Evolutionary conservation across 2,113 vertebrate genomes (phyloP), one percentile per base, ranked within the genome.

Genomic region (Podarcis cretensis): DNA sequence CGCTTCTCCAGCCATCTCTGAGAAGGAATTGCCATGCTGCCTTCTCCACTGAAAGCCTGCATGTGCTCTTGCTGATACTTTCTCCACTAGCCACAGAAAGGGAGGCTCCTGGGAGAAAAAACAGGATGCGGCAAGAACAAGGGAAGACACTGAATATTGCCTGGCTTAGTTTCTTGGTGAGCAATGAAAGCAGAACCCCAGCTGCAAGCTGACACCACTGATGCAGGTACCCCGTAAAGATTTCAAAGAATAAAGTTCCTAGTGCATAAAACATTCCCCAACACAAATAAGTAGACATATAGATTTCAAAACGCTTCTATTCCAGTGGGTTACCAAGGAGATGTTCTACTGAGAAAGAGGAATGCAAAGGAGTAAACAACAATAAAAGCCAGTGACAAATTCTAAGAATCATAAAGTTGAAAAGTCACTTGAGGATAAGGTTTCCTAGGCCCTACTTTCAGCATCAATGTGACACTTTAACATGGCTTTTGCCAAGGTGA

Each of bases 241-340:
- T 37, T 92, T 94, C 86, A 84, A 81, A 86, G 8, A 85, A 66
- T 77, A 91, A 90, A 89, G 16, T 43, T 89, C 40, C 37, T 32
- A 32, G 87, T 37, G 80, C 57, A 10, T 69, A 83, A 82, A 66
- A 87, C 84, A 89, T 78, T n/a, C 71, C 90, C 73, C 85, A 86
- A 43, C 48, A 85, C 86, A 90, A 43, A 48, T 69, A 21, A 71
- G 79, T 86, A 65, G 32, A 54, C 0, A 0, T 8, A 43, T 16
- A 88, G 1, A 40, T 87, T 85, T 87, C 65, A 81, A 92, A 54
- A 85, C 80, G 83, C 40, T 85, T 90, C 81, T 76, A 88, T 48
- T 48, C 75, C 78, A 37, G 35, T 69, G 86, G 3, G 0, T 37
- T 81, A 87, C 57, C 90, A 86, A 94, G 76, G 65, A 88, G 71